These are phyloP conservation scores for Gymnocheta viridis DNA, from an alignment of 2,888 invertebrate species.

Conservation along the genomic window DNA sequence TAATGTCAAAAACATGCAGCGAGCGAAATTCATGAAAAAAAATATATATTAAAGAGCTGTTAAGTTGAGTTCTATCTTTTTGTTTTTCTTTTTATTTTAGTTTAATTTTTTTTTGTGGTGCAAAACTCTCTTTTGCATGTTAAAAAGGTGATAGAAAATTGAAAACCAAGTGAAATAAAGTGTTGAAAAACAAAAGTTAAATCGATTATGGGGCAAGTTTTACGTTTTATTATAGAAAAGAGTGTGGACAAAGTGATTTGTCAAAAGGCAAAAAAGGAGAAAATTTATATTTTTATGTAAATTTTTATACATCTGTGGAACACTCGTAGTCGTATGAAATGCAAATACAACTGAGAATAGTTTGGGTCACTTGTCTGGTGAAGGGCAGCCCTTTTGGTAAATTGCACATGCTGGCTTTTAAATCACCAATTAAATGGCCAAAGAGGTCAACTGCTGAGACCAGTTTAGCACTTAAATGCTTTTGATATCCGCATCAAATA, in stretches of 20 bases:
- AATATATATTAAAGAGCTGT: not conserved
- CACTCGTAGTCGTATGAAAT: too few species aligned
- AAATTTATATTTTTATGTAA: not conserved
- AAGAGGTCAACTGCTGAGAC: too few species aligned
- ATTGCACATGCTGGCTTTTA: too few species aligned
- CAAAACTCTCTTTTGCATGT: not conserved
- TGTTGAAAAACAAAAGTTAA: not conserved
- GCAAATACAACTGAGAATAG: too few species aligned
- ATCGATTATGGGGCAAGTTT: not conserved
- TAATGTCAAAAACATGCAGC: slow-evolving; percentile 46
- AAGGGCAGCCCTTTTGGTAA: too few species aligned
- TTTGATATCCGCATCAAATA: too few species aligned
- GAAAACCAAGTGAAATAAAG: not conserved
- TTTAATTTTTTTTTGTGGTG: not conserved
- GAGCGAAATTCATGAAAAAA: not conserved
- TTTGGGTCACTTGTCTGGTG: too few species aligned
- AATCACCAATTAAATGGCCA: too few species aligned
- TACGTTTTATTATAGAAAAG: not conserved
- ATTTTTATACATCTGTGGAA: too few species aligned
- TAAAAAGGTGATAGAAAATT: not conserved
- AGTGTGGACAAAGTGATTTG: not conserved
- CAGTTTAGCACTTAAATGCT: too few species aligned
- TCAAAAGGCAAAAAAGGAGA: not conserved
- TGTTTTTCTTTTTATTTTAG: too few species aligned
- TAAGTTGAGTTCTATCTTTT: not conserved